phyloP scores from a whole-genome alignment of 1,140 invertebrate genomes.

The Pectinophora gossypiella region DNA sequence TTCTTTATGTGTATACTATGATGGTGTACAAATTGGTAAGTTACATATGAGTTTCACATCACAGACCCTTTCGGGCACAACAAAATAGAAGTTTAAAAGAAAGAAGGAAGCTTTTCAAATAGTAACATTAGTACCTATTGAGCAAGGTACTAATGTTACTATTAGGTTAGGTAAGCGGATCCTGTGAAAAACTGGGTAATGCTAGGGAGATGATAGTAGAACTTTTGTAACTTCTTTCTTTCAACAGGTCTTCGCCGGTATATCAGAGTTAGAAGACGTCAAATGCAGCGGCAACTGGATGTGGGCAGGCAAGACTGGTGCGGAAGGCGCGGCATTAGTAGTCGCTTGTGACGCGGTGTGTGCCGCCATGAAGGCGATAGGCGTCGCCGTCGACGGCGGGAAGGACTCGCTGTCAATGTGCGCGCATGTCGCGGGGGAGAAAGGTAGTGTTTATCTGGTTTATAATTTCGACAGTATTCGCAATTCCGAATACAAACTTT shows the following conservation, averaged over 20 bases:
- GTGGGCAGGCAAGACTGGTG: slow-evolving; percentile 97
- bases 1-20: no score
- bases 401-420: slow-evolving; percentile 99
- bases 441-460: slow-evolving; percentile 28
- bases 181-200: no score
- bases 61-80: no score
- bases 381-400: slow-evolving; percentile 96
- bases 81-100: no score
- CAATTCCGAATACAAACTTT: no score
- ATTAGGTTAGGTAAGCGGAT: no score
- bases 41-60: no score
- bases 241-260: slow-evolving; percentile 89
- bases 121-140: no score
- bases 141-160: no score
- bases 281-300: slow-evolving; percentile 99
- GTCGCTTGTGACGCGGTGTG: slow-evolving; percentile 94
- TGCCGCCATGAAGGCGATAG: slow-evolving; percentile 87
- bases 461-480: not conserved
- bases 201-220: no score
- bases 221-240: not conserved
- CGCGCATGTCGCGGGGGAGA: slow-evolving; percentile 82
- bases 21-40: no score
- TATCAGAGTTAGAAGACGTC: slow-evolving; percentile 90
- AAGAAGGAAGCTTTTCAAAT: no score
- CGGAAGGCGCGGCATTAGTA: slow-evolving; percentile 91